phyloP scores from a whole-genome alignment of 1,140 invertebrate species.

The Ceratosolen solmsi region DNA sequence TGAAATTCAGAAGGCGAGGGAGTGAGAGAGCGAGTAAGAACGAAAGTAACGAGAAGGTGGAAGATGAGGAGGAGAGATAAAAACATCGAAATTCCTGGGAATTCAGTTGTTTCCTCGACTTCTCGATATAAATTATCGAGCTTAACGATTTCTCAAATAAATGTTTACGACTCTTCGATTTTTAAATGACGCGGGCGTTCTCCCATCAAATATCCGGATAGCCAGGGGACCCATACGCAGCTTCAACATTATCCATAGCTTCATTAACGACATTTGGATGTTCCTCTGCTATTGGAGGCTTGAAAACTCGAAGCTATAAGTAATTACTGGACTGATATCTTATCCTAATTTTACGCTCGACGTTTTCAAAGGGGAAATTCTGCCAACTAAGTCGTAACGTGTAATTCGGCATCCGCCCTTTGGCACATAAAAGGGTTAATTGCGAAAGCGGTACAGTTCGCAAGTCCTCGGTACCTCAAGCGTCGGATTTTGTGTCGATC shows the following conservation, averaged over 20 bases:
- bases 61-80: background rate
- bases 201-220: background rate
- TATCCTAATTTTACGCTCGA: slow-evolving; percentile 24
- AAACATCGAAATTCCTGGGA: slow-evolving; percentile 16
- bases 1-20: background rate
- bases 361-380: background rate
- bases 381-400: slow-evolving; percentile 26
- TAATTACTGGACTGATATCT: slow-evolving; percentile 9
- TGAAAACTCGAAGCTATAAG: background rate
- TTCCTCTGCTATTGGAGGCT: background rate
- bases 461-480: slow-evolving; percentile 35
- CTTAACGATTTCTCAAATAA: slow-evolving; percentile 34
- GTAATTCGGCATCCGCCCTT: slow-evolving; percentile 54
- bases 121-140: slow-evolving; percentile 17
- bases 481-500: background rate
- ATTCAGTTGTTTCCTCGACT: slow-evolving; percentile 1
- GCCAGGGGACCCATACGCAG: background rate
- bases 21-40: background rate
- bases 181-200: background rate
- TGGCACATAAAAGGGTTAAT: slow-evolving; percentile 42
- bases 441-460: slow-evolving; percentile 42
- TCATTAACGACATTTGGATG: slow-evolving; percentile 24
- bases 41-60: too few relatives aligned
- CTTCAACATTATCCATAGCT: background rate
- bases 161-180: slow-evolving; percentile 6